phyloP scores from a whole-genome alignment of 1,140 invertebrate species.

The Arion vulgaris region DNA sequence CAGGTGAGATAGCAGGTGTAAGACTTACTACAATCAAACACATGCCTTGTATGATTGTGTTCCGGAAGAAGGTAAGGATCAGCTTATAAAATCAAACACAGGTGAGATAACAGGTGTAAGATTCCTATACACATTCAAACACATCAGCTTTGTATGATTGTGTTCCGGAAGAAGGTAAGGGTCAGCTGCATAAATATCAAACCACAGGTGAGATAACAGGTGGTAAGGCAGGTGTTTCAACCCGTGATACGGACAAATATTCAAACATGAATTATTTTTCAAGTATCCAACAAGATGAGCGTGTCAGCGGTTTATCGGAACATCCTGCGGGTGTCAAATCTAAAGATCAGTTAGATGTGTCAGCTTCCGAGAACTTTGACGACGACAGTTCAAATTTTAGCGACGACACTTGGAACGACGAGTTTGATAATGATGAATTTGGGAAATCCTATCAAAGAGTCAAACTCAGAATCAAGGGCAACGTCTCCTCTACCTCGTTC shows the following conservation, averaged over 20 bases:
- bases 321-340: background rate
- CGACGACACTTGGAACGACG: conserved; percentile 58
- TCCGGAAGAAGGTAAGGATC: background rate
- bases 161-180: no score
- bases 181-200: no score
- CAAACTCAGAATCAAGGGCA: background rate
- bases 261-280: background rate
- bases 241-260: no score
- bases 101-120: no score
- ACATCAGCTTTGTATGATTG: no score
- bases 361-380: conserved; percentile 11
- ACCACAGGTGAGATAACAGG: no score
- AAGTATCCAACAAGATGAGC: background rate
- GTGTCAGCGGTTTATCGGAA: background rate
- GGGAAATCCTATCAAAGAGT: conserved; percentile 33
- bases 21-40: no score
- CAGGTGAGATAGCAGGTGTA: no score
- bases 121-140: no score
- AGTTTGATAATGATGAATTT: conserved; percentile 41
- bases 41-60: background rate
- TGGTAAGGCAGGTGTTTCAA: no score
- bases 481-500: conserved; percentile 63
- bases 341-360: background rate
- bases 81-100: background rate
- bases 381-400: conserved; percentile 54